These are phyloP conservation scores for Acanthosoma haemorrhoidale DNA, from an alignment of 2,888 invertebrate species.

Conservation along the genomic window DNA sequence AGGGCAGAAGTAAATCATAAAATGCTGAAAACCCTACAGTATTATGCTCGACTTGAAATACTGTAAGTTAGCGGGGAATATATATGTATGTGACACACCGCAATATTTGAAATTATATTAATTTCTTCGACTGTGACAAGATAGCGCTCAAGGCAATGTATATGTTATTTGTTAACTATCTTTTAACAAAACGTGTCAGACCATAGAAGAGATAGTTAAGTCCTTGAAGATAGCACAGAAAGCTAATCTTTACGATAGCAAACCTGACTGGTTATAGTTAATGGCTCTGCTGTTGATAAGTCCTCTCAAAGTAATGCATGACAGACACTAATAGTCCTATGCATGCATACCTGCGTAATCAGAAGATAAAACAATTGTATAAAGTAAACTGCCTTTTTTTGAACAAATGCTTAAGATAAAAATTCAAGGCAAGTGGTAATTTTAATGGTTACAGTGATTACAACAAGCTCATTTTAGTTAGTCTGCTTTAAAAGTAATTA, in stretches of 20 bases:
- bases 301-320: background rate
- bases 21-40: no score
- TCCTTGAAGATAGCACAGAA: conserved; percentile 4
- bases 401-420: no score
- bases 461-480: no score
- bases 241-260: conserved; percentile 4
- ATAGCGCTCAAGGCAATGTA: background rate
- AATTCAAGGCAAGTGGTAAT: no score
- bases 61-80: no score
- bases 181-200: conserved; percentile 1
- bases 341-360: conserved; percentile 4
- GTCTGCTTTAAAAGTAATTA: no score
- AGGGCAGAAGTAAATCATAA: no score
- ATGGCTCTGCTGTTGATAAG: background rate
- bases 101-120: background rate
- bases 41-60: no score
- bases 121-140: background rate
- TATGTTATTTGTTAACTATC: background rate
- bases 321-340: background rate
- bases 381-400: background rate
- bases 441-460: no score
- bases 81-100: no score
- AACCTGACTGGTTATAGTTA: background rate
- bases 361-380: background rate
- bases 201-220: conserved; percentile 7